A percentile compares a stretch with the other conserved stretches of the same genome.
phyloP scores from a whole-genome alignment of 92 coral and sea anemone species.

The Epizoanthus illoricatus region DNA sequence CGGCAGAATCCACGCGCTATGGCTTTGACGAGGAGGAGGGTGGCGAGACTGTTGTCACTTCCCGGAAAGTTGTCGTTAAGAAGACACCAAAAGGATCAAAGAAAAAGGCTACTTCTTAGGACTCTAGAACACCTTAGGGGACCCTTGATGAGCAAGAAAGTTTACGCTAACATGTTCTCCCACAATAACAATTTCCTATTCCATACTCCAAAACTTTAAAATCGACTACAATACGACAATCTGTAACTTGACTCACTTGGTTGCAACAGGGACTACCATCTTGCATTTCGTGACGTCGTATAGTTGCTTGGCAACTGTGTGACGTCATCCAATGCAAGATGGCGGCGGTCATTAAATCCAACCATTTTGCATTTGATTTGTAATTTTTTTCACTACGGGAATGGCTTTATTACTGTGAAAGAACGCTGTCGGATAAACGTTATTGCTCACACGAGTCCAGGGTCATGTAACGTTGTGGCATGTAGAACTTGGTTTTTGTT shows the following conservation, averaged over 20 bases:
- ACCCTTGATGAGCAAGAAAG: not conserved
- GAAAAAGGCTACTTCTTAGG: conserved; percentile 14
- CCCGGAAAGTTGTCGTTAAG: conserved; percentile 39
- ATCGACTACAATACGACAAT: too few relatives aligned
- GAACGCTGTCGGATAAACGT: not conserved
- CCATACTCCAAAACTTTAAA: not conserved
- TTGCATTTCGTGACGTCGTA: too few relatives aligned
- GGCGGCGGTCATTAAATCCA: not conserved
- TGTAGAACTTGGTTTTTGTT: not conserved
- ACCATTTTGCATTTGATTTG: not conserved
- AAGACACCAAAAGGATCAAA: conserved; percentile 16
- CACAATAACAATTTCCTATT: not conserved
- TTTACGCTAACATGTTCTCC: not conserved
- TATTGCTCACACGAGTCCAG: not conserved
- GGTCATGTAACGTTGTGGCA: not conserved
- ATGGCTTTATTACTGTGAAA: not conserved
- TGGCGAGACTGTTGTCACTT: conserved; percentile 28
- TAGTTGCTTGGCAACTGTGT: too few relatives aligned
- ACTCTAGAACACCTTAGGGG: too few relatives aligned
- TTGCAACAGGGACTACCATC: too few relatives aligned
- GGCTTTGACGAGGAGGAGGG: conserved; percentile 50
- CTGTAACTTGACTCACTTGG: too few relatives aligned
- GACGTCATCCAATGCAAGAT: too few relatives aligned
- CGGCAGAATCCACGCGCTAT: conserved; percentile 52
- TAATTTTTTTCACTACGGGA: not conserved